Conservation (phyloP, 2,888 invertebrate species). For the Leptodirus hochenwartii region DNA sequence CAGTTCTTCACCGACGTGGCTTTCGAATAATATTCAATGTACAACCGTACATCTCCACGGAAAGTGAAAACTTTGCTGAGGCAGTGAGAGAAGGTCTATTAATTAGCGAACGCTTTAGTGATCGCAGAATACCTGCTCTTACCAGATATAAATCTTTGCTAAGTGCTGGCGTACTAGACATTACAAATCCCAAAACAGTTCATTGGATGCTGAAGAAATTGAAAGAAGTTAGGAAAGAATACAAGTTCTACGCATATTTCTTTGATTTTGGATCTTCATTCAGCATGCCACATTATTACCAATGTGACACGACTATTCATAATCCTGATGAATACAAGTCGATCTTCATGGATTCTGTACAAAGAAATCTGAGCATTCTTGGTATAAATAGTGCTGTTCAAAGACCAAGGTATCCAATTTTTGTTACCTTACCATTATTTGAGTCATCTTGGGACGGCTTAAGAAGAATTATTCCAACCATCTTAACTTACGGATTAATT, state of each 20-base stretch:
- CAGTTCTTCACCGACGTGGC: constrained; percentile 63
- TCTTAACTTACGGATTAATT: constrained; percentile 71
- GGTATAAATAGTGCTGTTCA: constrained; percentile 71
- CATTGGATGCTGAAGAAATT: constrained; percentile 66
- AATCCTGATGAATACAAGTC: constrained; percentile 75
- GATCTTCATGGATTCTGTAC: constrained; percentile 44
- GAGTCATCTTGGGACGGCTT: constrained; percentile 64
- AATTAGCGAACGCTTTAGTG: constrained; percentile 62
- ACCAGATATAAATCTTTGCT: constrained; percentile 64
- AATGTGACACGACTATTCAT: constrained; percentile 49
- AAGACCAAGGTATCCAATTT: constrained; percentile 68
- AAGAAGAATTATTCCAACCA: constrained; percentile 62
- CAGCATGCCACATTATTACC: constrained; percentile 74
- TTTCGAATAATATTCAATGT: constrained; percentile 79
- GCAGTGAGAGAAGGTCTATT: constrained; percentile 57
- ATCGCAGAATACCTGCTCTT: constrained; percentile 62
- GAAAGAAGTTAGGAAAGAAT: constrained; percentile 46
- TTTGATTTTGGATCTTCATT: constrained; percentile 67
- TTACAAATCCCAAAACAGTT: constrained; percentile 64
- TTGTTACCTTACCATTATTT: constrained; percentile 70
- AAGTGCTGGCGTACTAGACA: constrained; percentile 72
- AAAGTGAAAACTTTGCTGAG: constrained; percentile 65
- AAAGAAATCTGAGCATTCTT: constrained; percentile 41
- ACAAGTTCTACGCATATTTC: constrained; percentile 71
- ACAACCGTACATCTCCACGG: constrained; percentile 78